Evolutionary conservation across 2,113 vertebrate genomes (phyloP).

Genomic region (Oncorhynchus gorbuscha): DNA sequence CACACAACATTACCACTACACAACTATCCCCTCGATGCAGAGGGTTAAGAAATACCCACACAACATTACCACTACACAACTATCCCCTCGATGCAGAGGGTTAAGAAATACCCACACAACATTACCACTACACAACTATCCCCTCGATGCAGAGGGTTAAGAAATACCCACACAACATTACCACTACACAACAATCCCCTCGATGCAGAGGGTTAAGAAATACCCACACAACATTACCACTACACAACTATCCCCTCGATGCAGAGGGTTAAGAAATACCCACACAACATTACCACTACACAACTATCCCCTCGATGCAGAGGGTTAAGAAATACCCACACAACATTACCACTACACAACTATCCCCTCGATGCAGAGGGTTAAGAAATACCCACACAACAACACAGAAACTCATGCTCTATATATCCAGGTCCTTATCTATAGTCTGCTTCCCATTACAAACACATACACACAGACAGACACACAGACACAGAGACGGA

Average conservation of each 20-base stretch:
- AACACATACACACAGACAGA: slow-evolving; percentile 32
- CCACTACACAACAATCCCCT: slow-evolving; percentile 20
- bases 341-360: slow-evolving; percentile 38
- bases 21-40: slow-evolving; percentile 11
- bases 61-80: slow-evolving; percentile 38
- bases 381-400: slow-evolving; percentile 32
- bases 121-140: slow-evolving; percentile 26
- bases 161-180: slow-evolving; percentile 38
- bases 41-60: slow-evolving; percentile 19
- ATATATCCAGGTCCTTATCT: slow-evolving; percentile 60
- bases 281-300: slow-evolving; percentile 31
- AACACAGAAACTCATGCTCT: slow-evolving; percentile 15
- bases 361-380: slow-evolving; percentile 18
- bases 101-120: slow-evolving; percentile 22
- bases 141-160: slow-evolving; percentile 17
- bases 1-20: slow-evolving; percentile 38
- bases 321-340: slow-evolving; percentile 38
- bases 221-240: neutral
- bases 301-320: slow-evolving; percentile 12
- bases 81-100: slow-evolving; percentile 18
- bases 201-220: slow-evolving; percentile 16
- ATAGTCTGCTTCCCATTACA: slow-evolving; percentile 52
- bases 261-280: slow-evolving; percentile 36
- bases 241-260: slow-evolving; percentile 13
- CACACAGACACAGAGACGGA: slow-evolving; percentile 24